A percentile compares a stretch with the other conserved stretches of the same genome.
Evolutionary conservation across 92 coral and sea anemone genomes (phyloP).

Genomic region (Porites rus): DNA sequence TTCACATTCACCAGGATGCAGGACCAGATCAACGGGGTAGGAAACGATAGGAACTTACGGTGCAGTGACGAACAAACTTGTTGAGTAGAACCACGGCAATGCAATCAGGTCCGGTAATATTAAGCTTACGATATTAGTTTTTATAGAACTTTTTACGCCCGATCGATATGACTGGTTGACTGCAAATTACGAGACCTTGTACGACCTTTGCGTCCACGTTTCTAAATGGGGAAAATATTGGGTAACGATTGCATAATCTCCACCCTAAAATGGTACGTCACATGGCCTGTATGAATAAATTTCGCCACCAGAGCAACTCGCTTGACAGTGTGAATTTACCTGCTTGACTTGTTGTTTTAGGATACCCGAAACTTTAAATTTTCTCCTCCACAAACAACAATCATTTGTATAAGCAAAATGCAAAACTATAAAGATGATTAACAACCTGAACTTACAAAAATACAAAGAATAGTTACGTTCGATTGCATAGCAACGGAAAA

Average conservation of each 20-base stretch:
- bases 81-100: neutral
- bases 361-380: neutral
- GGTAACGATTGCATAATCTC: constrained; percentile 68
- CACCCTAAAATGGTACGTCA: constrained; percentile 54
- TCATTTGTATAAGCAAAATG: no score
- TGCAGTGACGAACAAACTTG: neutral
- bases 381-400: neutral
- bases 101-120: neutral
- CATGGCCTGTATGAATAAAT: constrained; percentile 54
- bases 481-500: constrained; percentile 79
- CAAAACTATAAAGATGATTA: no score
- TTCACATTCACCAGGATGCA: neutral
- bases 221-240: constrained; percentile 26
- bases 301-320: constrained; percentile 66
- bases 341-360: neutral
- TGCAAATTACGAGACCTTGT: constrained; percentile 18
- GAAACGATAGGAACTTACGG: no score
- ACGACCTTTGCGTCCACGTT: constrained; percentile 50
- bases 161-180: constrained; percentile 10
- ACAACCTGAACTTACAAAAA: neutral
- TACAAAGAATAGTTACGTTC: neutral
- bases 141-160: neutral
- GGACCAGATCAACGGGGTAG: neutral
- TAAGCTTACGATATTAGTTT: neutral
- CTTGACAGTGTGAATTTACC: constrained; percentile 2